phyloP scores from a whole-genome alignment of 1,140 invertebrate genomes.

The Lepidotrigona ventralis region DNA sequence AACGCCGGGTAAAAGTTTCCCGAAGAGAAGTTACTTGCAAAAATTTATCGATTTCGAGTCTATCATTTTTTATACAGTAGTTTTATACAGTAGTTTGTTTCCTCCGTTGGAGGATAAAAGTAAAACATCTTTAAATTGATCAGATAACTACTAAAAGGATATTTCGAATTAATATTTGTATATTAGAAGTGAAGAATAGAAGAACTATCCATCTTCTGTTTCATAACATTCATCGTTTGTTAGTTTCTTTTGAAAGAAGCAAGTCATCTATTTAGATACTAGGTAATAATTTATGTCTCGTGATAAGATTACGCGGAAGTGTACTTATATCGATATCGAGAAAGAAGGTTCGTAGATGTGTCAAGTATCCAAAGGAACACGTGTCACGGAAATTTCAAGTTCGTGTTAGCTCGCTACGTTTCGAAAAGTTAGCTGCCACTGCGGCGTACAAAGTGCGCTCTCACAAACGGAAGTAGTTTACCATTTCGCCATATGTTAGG shows the following conservation, averaged over 20 bases:
- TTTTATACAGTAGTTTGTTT: neutral
- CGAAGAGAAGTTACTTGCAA: neutral
- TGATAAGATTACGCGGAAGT: constrained; percentile 27
- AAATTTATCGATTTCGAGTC: no score
- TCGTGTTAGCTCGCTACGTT: neutral
- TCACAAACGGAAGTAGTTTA: constrained; percentile 61
- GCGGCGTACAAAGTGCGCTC: constrained; percentile 44
- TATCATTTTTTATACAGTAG: no score
- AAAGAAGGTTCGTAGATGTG: neutral
- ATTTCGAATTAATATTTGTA: no score
- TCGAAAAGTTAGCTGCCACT: neutral
- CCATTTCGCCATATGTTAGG: constrained; percentile 61
- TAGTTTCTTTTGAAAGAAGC: neutral
- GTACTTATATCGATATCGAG: neutral
- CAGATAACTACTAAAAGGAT: neutral
- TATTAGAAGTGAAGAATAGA: no score
- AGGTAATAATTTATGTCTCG: neutral
- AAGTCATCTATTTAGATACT: no score
- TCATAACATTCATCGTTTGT: neutral
- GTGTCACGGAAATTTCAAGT: constrained; percentile 30
- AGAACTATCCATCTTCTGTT: no score
- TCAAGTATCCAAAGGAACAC: neutral
- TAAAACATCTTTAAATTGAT: no score
- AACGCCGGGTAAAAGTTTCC: neutral
- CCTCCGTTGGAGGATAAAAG: no score